phyloP scores from a whole-genome alignment of 2,888 invertebrate genomes.

The Perdita meconis region DNA sequence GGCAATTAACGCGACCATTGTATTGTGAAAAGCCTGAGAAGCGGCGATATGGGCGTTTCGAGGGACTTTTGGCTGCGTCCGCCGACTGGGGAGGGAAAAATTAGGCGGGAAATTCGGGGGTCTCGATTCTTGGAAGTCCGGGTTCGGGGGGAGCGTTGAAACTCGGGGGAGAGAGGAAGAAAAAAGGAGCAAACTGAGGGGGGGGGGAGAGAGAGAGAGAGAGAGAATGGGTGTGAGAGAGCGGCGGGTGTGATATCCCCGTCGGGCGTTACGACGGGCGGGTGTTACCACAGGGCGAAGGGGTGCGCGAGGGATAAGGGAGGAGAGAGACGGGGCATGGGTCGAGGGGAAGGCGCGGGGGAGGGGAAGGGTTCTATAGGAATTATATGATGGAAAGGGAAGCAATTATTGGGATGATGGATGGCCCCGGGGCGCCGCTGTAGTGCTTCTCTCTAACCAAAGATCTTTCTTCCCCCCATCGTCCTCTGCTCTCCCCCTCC shows the following conservation, averaged over 20 bases:
- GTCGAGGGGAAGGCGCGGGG: slow-evolving; percentile 44
- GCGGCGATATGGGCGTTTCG: slow-evolving; percentile 10
- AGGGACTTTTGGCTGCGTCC: background rate
- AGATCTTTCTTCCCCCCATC: slow-evolving; percentile 73
- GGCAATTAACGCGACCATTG: slow-evolving; percentile 29
- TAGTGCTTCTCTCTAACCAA: slow-evolving; percentile 78
- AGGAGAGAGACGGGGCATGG: slow-evolving; percentile 32
- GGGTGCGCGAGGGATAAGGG: slow-evolving; percentile 58
- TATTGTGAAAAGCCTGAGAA: background rate
- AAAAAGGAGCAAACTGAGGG: background rate
- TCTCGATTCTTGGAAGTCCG: too few relatives aligned
- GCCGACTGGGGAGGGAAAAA: slow-evolving; percentile 22
- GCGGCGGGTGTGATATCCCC: slow-evolving; percentile 68
- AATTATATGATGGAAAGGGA: slow-evolving; percentile 76
- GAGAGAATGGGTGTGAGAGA: slow-evolving; percentile 56
- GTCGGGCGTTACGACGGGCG: slow-evolving; percentile 64
- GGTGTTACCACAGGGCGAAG: slow-evolving; percentile 65
- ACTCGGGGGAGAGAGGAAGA: slow-evolving; percentile 17
- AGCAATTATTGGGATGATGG: slow-evolving; percentile 78
- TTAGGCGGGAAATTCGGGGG: slow-evolving; percentile 62
- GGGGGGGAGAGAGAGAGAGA: slow-evolving; percentile 35
- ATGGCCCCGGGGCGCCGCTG: slow-evolving; percentile 82
- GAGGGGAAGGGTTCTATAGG: slow-evolving; percentile 76
- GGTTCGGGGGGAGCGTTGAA: too few relatives aligned
- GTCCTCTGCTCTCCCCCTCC: slow-evolving; percentile 47